A percentile compares a stretch with the other conserved stretches of the same genome.
Evolutionary conservation across 2,888 invertebrate genomes (phyloP).

Genomic region (Troglohyphantes excavatus): DNA sequence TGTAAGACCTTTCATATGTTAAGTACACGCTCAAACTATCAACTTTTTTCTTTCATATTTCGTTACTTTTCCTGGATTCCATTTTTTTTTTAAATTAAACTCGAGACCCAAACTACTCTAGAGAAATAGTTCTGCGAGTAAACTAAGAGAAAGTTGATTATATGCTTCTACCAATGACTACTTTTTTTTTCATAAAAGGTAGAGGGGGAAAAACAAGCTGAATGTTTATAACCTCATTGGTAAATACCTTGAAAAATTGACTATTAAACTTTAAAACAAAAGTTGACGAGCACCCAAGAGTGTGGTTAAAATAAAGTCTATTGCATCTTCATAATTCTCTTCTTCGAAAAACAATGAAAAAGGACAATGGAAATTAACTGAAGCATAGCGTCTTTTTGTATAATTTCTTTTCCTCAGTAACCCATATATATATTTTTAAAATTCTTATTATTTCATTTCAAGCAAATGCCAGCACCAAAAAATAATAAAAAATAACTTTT

Average conservation of each 20-base stretch:
- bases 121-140: not conserved
- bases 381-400: not conserved
- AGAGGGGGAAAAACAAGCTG: not conserved
- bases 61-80: not conserved
- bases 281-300: not conserved
- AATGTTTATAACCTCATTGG: not conserved
- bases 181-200: not conserved
- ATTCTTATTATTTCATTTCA: constrained; percentile 1
- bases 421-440: not conserved
- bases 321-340: not conserved
- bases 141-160: not conserved
- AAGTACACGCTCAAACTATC: too few species aligned
- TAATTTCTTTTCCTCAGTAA: not conserved
- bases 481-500: not conserved
- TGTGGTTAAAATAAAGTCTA: not conserved
- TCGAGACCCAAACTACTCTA: not conserved
- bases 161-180: not conserved
- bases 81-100: not conserved
- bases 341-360: not conserved
- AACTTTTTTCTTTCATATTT: too few species aligned
- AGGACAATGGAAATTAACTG: not conserved
- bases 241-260: not conserved
- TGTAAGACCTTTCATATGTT: too few species aligned
- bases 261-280: not conserved
- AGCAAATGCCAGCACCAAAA: not conserved